Base-by-base conservation (phyloP, 1,140 invertebrate species). In the Cotesia glomerata region DNA sequence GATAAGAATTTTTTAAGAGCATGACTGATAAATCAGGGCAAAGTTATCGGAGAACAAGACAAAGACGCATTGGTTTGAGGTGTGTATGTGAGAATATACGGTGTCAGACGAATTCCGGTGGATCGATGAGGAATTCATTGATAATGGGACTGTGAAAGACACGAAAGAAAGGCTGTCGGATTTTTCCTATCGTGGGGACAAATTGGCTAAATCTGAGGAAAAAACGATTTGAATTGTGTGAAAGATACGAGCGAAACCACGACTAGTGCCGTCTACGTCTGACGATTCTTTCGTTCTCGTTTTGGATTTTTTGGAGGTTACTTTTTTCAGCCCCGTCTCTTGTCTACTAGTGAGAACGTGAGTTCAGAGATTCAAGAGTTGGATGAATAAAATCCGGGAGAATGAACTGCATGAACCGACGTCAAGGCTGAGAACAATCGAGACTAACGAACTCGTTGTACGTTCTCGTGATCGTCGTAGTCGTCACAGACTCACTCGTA, bases 191-290 rank as follows among this genome's bases (percentile, higher is more conserved):
- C 36, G 16, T 14, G 52, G 14, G 16, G 11, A 16, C 14, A 74
- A 79, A 80, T 82, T 82, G 78, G 75, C 79, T 74, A 77, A 79
- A 80, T 80, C 76, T 78, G 71, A 74, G 73, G 75, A 78, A 79
- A 79, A 68, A 63, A 45, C 77, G 72, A 75, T 71, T 69, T 52
- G 74, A 68, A 45, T 61, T 39, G 59, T 13, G 52, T 49, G 45
- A 70, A 58, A 62, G 16, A 39, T 39, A 49, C 34, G 59, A 62
- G 51, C 45, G 26, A 18, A 39, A 14, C 58, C 8, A 62, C 68
- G 61, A 62, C 61, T 51, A 56, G 64, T 49, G 14, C 49, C 71
- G 64, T 62, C 11, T 58, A 63, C 71, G 64, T 62, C 11, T 58
- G 67, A 51, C 5, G 61, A 45, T 13, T 39, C 49, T 51, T 3